Percentiles rank a stretch among this genome's conserved stretches.
Evolutionary conservation across 1,140 invertebrate species (phyloP).

Genomic region (Drosophila bocqueti): DNA sequence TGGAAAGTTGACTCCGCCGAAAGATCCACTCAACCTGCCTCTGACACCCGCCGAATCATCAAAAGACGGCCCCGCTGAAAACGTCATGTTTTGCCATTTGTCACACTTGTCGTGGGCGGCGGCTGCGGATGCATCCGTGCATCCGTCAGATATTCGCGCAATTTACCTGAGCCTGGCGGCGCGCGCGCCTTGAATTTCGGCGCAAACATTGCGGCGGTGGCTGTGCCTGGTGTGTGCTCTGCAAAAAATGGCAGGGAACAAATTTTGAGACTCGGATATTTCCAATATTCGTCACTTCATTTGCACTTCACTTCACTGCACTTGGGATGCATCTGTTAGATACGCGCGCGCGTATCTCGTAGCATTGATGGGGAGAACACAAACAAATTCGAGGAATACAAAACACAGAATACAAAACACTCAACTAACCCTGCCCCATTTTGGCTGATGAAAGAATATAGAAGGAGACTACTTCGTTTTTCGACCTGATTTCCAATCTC

Average conservation of each 20-base stretch:
- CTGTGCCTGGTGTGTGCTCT: conserved; percentile 68
- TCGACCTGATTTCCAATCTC: conserved; percentile 25
- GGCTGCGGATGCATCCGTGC: conserved; percentile 35
- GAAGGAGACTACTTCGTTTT: conserved; percentile 32
- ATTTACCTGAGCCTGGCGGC: conserved; percentile 89
- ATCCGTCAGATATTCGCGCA: conserved; percentile 22
- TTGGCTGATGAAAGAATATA: conserved; percentile 51
- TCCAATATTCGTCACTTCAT: conserved; percentile 19
- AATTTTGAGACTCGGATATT: neutral
- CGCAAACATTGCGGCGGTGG: conserved; percentile 87
- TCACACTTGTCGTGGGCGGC: conserved; percentile 29
- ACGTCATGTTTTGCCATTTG: conserved; percentile 72
- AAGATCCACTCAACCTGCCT: conserved; percentile 34
- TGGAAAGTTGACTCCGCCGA: conserved; percentile 53
- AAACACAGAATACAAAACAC: conserved; percentile 46
- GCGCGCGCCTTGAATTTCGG: conserved; percentile 92
- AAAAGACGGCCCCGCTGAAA: conserved; percentile 58
- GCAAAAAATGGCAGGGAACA: conserved; percentile 51
- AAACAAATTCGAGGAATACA: conserved; percentile 28
- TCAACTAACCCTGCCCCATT: conserved; percentile 83
- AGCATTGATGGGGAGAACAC: conserved; percentile 12
- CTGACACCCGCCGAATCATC: conserved; percentile 33
- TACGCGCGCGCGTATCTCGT: conserved; percentile 13
- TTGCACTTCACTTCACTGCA: conserved; percentile 27
- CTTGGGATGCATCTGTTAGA: neutral